A percentile compares a stretch with the other conserved stretches of the same genome.
Conservation (phyloP, 2,797 vertebrate genomes). For the Semaprochilodus insignis region DNA sequence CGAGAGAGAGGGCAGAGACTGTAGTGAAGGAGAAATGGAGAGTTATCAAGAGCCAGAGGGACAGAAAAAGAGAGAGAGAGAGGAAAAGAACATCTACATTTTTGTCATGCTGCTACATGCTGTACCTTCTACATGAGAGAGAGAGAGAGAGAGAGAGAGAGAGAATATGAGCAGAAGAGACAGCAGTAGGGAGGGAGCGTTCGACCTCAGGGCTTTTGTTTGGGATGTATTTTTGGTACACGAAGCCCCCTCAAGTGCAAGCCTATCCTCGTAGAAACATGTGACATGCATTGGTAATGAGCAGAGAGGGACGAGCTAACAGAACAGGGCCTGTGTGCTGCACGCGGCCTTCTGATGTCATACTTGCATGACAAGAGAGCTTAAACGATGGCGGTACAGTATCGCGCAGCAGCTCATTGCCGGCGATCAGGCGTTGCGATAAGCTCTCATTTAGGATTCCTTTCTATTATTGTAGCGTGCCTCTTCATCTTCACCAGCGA, state of each 20-base stretch:
- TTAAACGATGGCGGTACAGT: slow-evolving; percentile 43
- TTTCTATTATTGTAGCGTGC: slow-evolving; percentile 53
- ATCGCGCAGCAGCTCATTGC: slow-evolving; percentile 38
- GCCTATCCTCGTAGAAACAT: not conserved
- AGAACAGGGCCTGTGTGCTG: not conserved
- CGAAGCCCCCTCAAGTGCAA: slow-evolving; percentile 27
- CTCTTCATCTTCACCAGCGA: slow-evolving; percentile 50
- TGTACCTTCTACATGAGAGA: slow-evolving; percentile 66
- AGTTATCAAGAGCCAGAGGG: not conserved
- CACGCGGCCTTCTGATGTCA: slow-evolving; percentile 43
- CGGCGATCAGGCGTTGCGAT: slow-evolving; percentile 36
- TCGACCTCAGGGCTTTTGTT: slow-evolving; percentile 20
- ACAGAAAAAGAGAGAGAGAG: slow-evolving; percentile 27
- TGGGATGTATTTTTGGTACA: slow-evolving; percentile 29
- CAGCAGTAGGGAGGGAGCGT: not conserved
- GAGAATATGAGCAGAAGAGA: not conserved
- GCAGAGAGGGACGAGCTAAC: not conserved
- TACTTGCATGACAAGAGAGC: slow-evolving; percentile 48
- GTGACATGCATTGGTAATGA: slow-evolving; percentile 15
- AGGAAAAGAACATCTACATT: slow-evolving; percentile 71
- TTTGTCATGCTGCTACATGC: slow-evolving; percentile 83
- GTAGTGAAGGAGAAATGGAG: not conserved
- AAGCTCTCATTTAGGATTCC: slow-evolving; percentile 49
- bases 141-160: slow-evolving; percentile 30
- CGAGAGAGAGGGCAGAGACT: not conserved